Conservation (phyloP, 2,888 invertebrate species). For the Troides oblongomaculatus region DNA sequence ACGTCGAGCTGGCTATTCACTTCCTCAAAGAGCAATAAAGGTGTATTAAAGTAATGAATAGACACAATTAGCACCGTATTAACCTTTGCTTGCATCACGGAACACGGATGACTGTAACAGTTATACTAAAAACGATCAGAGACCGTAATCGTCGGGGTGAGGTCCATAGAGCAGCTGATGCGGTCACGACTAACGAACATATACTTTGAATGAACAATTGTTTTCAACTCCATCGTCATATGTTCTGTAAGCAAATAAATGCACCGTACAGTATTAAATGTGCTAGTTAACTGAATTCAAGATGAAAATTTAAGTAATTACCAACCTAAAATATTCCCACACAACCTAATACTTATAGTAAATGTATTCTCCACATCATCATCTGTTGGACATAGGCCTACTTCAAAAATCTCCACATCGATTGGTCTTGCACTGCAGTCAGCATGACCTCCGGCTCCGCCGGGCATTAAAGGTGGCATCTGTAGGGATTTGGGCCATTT, state of each 20-base stretch:
- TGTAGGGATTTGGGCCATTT: no score
- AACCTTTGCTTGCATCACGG: slow-evolving; percentile 32
- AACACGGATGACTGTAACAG: slow-evolving; percentile 14
- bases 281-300: no score
- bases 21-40: slow-evolving; percentile 30
- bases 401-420: no score
- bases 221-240: neutral
- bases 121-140: slow-evolving; percentile 21
- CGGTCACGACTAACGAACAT: slow-evolving; percentile 16
- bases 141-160: slow-evolving; percentile 10
- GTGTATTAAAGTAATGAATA: slow-evolving; percentile 35
- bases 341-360: no score
- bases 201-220: slow-evolving; percentile 1
- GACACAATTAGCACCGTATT: slow-evolving; percentile 37
- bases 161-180: slow-evolving; percentile 9
- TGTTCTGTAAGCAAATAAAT: neutral
- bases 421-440: no score
- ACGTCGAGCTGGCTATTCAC: slow-evolving; percentile 7
- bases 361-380: no score
- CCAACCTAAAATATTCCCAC: no score
- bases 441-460: no score
- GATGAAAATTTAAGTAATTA: no score
- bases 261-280: no score
- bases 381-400: no score
- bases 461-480: no score